Base-by-base conservation (phyloP, 2,888 invertebrate species). In the Beris morrisii region DNA sequence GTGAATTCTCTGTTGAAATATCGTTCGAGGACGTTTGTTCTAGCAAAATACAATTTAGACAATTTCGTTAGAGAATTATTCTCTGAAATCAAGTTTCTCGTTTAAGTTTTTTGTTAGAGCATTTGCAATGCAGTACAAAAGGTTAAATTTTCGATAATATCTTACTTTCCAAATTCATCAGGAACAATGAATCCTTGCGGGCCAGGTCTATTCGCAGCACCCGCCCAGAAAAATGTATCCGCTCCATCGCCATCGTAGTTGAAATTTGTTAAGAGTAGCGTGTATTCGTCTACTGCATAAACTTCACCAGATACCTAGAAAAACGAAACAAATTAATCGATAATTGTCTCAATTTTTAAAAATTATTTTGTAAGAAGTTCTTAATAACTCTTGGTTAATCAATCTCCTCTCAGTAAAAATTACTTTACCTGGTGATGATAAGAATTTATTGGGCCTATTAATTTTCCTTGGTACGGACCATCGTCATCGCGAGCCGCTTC, bases 151-250 rank as follows among this genome's bases (percentile, higher is more conserved):
- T n/a, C n/a, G n/a, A n/a, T n/a, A n/a, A 22, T 22, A n/a, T 31
- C 87, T 81, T 73, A 94, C 94, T 89, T 91, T 78, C 92, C 92
- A 78, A 87, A 86, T 78, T 93, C 90, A 75, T 95, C 92, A 1
- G 95, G 92, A 53, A 95, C 90, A 65, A 95, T 94, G 77, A 95
- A 95, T 5, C 95, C 95, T 78, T 94, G 91, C 0, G 93, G 93
- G 0, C 94, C 93, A 0, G 95, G 93, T 22, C 93, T 83, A 74
- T 90, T 91, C 0, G 91, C 84, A 43, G 92, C 88, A n/a, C 95
- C 95, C 0, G 93, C 91, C 94, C 94, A 95, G 81, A 95, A 95
- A 81, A 93, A 95, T 2, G 95, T 91, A 76, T 95, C 95, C 9
- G 90, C 90, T 0, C 94, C 95, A 53, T 91, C 91, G 48, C 95